Evolutionary conservation across 2,888 invertebrate species (phyloP).

Genomic region (Disparrhopalites patrizii): DNA sequence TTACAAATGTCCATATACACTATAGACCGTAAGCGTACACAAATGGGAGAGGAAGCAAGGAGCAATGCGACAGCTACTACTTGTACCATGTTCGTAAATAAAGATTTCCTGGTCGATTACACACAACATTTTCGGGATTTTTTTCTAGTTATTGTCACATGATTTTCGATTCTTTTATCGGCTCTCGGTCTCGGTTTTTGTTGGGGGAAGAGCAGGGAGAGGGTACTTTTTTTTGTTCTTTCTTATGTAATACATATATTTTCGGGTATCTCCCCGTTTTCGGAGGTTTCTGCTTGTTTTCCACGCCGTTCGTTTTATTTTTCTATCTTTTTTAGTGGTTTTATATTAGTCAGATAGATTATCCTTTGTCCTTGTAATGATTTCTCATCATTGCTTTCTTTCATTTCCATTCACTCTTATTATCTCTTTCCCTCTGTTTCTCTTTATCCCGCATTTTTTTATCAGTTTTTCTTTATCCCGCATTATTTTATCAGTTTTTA

Average conservation of each 20-base stretch:
- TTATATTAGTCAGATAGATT: background rate
- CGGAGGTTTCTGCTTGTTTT: too few relatives aligned
- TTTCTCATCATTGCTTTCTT: background rate
- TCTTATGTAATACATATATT: too few relatives aligned
- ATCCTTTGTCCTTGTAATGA: background rate
- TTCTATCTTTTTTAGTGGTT: background rate
- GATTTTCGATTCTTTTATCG: constrained; percentile 16
- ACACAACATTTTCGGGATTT: constrained; percentile 18
- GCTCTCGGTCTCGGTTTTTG: too few relatives aligned
- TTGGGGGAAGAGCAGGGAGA: too few relatives aligned
- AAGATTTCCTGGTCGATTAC: constrained; percentile 22
- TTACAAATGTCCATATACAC: too few relatives aligned
- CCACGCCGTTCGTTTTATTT: too few relatives aligned
- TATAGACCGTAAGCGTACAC: too few relatives aligned
- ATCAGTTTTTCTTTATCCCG: background rate
- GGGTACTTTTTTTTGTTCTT: too few relatives aligned
- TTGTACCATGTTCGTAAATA: constrained; percentile 15
- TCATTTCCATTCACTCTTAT: background rate
- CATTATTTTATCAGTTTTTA: background rate
- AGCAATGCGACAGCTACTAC: too few relatives aligned
- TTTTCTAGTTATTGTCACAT: constrained; percentile 16
- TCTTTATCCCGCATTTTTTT: too few relatives aligned
- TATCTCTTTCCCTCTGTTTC: background rate
- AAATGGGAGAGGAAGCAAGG: too few relatives aligned
- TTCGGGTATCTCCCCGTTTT: too few relatives aligned